Percentiles rank a stretch among this genome's conserved stretches.
These are phyloP conservation scores for Cardiocondyla obscurior DNA, from an alignment of 1,140 invertebrate genomes.

Conservation along the genomic window DNA sequence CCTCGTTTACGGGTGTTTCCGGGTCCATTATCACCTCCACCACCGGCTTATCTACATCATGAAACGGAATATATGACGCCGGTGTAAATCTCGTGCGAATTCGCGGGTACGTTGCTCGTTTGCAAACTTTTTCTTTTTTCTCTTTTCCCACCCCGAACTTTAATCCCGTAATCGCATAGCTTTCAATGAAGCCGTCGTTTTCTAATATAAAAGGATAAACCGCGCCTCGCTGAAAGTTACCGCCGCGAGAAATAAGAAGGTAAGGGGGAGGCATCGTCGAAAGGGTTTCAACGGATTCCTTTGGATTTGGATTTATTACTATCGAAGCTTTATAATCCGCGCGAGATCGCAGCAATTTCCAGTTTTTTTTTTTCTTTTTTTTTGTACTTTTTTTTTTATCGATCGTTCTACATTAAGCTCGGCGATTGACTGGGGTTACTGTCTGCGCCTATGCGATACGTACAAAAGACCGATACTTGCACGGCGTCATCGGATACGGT, in stretches of 20 bases:
- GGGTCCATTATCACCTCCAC: constrained; percentile 92
- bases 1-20: constrained; percentile 89
- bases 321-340: neutral
- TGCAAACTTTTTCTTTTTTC: neutral
- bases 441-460: constrained; percentile 84
- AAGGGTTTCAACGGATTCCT: neutral
- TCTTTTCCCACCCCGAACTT: no score
- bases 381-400: no score
- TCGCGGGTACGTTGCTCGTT: neutral
- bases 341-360: neutral
- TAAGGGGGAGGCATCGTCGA: neutral
- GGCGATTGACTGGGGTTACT: neutral
- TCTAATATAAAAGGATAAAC: constrained; percentile 31
- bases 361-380: no score
- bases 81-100: neutral
- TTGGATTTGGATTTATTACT: constrained; percentile 27
- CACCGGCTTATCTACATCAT: constrained; percentile 87
- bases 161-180: constrained; percentile 24
- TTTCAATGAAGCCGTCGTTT: constrained; percentile 28
- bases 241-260: constrained; percentile 13
- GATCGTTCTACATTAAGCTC: neutral
- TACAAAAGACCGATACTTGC: constrained; percentile 91
- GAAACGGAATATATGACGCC: constrained; percentile 19
- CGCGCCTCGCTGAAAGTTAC: neutral
- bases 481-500: constrained; percentile 88